phyloP scores from a whole-genome alignment of 2,888 invertebrate species.

The Lasioglossum lativentre region DNA sequence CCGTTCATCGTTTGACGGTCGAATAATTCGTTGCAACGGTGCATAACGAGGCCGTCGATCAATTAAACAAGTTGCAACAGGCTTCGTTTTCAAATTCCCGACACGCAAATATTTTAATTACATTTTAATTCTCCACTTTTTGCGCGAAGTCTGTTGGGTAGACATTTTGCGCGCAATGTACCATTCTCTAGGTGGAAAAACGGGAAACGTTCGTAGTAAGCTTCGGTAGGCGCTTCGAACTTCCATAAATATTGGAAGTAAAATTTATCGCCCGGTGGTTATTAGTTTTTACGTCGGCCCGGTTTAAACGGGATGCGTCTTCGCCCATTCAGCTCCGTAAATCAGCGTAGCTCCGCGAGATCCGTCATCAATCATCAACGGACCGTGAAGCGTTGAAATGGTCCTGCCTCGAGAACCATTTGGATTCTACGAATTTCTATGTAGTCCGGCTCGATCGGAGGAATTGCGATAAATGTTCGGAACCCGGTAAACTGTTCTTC shows the following conservation, averaged over 20 bases:
- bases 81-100: neutral
- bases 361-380: conserved; percentile 24
- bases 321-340: conserved; percentile 10
- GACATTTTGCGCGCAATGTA: neutral
- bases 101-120: neutral
- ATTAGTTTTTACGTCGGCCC: conserved; percentile 1
- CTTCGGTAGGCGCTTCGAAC: neutral
- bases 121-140: neutral
- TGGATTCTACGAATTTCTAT: neutral
- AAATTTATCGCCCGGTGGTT: conserved; percentile 1
- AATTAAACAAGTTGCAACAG: neutral
- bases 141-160: neutral
- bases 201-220: neutral
- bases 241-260: conserved; percentile 1
- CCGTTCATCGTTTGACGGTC: conserved; percentile 35
- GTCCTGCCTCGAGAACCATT: conserved; percentile 3
- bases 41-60: conserved; percentile 9
- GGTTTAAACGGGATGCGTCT: conserved; percentile 13
- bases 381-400: conserved; percentile 19
- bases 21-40: conserved; percentile 24
- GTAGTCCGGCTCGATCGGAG: neutral
- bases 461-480: neutral
- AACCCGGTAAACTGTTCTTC: neutral
- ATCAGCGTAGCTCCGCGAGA: neutral
- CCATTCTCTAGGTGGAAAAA: neutral